Evolutionary conservation across 2,113 vertebrate genomes (phyloP).

Genomic region (Melospiza melodia): DNA sequence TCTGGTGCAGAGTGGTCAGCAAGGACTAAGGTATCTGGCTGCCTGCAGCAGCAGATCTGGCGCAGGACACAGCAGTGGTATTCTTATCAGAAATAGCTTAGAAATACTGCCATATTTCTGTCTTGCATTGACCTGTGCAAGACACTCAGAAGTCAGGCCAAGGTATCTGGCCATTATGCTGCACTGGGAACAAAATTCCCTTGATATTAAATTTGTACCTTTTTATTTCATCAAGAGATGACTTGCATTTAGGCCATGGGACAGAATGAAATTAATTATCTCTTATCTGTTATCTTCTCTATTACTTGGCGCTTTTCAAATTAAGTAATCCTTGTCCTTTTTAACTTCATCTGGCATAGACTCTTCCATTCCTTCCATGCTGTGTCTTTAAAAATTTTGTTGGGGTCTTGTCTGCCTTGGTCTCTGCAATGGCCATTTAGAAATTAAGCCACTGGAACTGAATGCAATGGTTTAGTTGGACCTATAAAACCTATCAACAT

Average conservation of each 20-base stretch:
- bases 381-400: background rate
- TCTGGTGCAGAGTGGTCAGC: background rate
- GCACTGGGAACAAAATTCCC: slow-evolving; percentile 7
- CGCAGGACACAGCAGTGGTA: background rate
- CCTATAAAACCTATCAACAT: background rate
- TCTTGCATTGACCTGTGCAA: background rate
- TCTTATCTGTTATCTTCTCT: slow-evolving; percentile 26
- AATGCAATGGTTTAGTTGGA: background rate
- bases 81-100: background rate
- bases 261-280: slow-evolving; percentile 25
- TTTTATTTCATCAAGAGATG: slow-evolving; percentile 52
- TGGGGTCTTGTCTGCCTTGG: background rate
- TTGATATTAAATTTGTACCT: slow-evolving; percentile 52
- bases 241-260: slow-evolving; percentile 8
- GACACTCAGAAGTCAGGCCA: background rate
- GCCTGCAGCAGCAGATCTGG: background rate
- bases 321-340: slow-evolving; percentile 13
- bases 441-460: background rate
- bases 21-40: background rate
- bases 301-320: slow-evolving; percentile 52
- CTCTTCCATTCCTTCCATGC: background rate
- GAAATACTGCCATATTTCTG: background rate
- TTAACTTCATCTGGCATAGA: background rate
- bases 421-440: background rate
- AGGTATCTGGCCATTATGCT: background rate